Evolutionary conservation across 2,888 invertebrate species (phyloP).

Genomic region (Linyphia triangularis): DNA sequence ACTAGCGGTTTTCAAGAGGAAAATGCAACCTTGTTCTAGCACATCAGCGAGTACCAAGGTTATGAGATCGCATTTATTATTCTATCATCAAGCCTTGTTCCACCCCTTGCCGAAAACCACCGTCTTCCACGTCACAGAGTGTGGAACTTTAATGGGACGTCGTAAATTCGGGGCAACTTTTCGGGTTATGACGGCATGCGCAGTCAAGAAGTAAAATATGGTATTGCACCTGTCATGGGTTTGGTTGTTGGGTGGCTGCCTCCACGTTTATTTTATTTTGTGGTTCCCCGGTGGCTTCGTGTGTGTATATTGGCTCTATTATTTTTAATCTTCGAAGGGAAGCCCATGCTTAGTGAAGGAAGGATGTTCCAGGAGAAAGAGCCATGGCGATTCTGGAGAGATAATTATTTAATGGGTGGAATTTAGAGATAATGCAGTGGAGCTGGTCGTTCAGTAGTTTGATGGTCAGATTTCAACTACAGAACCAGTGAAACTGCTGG

Average conservation of each 20-base stretch:
- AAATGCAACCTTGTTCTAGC: no score
- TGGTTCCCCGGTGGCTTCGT: neutral
- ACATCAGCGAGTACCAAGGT: no score
- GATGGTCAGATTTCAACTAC: no score
- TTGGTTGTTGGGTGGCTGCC: conserved; percentile 24
- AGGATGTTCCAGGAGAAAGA: neutral
- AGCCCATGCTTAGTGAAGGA: neutral
- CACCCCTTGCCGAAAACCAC: conserved; percentile 49
- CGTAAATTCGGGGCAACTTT: conserved; percentile 70
- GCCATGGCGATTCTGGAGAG: neutral
- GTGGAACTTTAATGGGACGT: conserved; percentile 62
- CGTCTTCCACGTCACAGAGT: conserved; percentile 38
- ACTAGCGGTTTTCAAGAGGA: no score
- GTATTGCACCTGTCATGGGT: conserved; percentile 64
- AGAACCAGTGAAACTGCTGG: no score
- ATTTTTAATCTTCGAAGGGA: conserved; percentile 21
- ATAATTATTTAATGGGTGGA: neutral
- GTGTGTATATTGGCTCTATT: conserved; percentile 41
- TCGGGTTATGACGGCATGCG: conserved; percentile 38
- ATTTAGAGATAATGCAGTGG: neutral
- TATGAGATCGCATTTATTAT: no score
- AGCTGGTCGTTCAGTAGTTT: no score
- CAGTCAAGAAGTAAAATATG: conserved; percentile 63
- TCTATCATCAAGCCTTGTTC: no score
- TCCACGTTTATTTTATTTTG: conserved; percentile 45